These are phyloP conservation scores for Gopherus evgoodei DNA, from an alignment of 2,113 vertebrate genomes.

Conservation along the genomic window DNA sequence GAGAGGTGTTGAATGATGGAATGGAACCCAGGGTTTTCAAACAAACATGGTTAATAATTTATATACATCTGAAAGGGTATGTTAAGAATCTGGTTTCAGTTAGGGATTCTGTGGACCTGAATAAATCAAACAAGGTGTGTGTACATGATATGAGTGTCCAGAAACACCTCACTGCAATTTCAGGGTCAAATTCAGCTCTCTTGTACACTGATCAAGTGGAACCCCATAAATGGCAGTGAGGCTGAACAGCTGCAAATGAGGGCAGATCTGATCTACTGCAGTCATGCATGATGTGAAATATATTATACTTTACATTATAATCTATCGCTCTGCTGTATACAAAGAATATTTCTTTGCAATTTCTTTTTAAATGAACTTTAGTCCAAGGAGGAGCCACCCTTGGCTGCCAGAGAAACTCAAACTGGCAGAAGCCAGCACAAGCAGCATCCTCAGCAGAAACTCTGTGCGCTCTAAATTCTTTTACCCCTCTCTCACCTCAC, in stretches of 20 bases:
- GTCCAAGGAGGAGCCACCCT: not conserved
- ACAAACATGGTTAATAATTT: not conserved
- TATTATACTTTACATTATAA: not conserved
- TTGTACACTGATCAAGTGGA: fast-evolving
- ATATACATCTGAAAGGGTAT: not conserved
- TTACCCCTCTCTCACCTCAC: not conserved
- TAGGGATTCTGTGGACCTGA: not conserved
- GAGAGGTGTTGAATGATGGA: not conserved
- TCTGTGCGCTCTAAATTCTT: not conserved
- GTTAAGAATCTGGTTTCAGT: not conserved
- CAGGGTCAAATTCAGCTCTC: not conserved
- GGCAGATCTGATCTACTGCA: not conserved
- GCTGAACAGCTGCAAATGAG: not conserved
- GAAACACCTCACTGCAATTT: not conserved
- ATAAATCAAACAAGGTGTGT: not conserved
- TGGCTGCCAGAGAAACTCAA: not conserved
- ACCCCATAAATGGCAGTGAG: not conserved
- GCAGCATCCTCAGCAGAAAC: not conserved
- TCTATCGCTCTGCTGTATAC: not conserved
- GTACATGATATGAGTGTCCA: not conserved
- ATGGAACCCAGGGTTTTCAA: not conserved
- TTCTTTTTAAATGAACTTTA: not conserved
- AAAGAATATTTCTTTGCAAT: not conserved
- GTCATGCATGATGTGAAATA: not conserved
- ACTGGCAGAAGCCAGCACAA: not conserved